Evolutionary conservation across 2,113 vertebrate species (phyloP).

Genomic region (Brienomyrus longianalis): DNA sequence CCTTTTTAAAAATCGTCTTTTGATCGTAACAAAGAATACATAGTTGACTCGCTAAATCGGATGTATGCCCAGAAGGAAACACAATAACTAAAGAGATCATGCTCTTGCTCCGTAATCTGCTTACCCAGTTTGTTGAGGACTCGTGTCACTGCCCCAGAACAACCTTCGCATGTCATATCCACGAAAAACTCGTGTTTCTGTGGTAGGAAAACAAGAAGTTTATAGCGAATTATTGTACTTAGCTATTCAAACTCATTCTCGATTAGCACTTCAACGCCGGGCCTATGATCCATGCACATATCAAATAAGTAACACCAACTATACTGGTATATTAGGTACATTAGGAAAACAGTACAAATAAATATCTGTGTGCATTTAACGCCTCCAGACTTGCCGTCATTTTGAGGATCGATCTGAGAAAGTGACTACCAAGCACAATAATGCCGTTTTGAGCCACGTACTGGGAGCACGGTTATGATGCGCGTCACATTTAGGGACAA

Average conservation of each 20-base stretch:
- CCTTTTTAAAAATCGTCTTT: not conserved
- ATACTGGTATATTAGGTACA: not conserved
- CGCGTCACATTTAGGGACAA: not conserved
- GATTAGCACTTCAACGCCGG: not conserved
- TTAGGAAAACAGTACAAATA: not conserved
- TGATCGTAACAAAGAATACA: not conserved
- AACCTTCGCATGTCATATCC: slow-evolving; percentile 92
- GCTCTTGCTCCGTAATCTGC: slow-evolving; percentile 1
- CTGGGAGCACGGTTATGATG: not conserved
- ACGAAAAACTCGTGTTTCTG: slow-evolving; percentile 94
- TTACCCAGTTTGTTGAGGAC: slow-evolving; percentile 79
- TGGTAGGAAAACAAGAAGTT: slow-evolving; percentile 18
- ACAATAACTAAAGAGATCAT: not conserved
- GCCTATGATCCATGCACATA: not conserved
- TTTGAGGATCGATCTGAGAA: not conserved
- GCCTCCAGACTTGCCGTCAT: slow-evolving; percentile 1
- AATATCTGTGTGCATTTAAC: not conserved
- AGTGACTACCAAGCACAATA: not conserved
- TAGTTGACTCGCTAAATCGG: not conserved
- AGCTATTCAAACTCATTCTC: not conserved
- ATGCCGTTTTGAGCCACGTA: not conserved
- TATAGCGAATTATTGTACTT: not conserved
- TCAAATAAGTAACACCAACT: not conserved
- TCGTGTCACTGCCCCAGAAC: slow-evolving; percentile 76
- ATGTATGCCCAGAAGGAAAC: not conserved